phyloP scores from a whole-genome alignment of 2,888 invertebrate genomes.

The Apodemia duryi region DNA sequence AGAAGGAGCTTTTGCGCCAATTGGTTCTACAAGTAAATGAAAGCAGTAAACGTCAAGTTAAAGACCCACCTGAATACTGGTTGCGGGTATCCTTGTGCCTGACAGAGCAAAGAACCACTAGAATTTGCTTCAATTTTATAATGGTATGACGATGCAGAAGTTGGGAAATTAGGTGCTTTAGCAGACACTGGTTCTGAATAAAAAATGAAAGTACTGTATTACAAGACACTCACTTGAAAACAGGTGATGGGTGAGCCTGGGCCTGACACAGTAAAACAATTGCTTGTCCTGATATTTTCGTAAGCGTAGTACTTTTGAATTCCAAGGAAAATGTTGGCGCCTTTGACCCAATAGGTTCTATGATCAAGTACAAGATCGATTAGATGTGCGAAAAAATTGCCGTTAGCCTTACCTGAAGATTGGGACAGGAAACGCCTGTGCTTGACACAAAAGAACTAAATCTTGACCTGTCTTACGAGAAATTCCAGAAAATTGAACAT shows the following conservation, averaged over 20 bases:
- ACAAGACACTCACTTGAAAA: constrained; percentile 81
- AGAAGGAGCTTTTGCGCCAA: constrained; percentile 81
- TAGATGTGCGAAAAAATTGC: constrained; percentile 23
- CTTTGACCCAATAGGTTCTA: constrained; percentile 81
- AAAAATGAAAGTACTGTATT: constrained; percentile 33
- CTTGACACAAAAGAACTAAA: constrained; percentile 86
- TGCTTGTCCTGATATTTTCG: constrained; percentile 71
- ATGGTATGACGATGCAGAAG: constrained; percentile 72
- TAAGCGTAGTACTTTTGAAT: constrained; percentile 80
- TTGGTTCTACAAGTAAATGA: constrained; percentile 70
- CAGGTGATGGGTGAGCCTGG: constrained; percentile 83
- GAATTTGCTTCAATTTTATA: constrained; percentile 58
- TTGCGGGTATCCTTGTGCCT: constrained; percentile 81
- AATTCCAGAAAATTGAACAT: constrained; percentile 84
- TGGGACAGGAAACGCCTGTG: constrained; percentile 87
- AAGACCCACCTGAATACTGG: constrained; percentile 83
- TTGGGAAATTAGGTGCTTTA: constrained; percentile 71
- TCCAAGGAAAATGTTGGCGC: constrained; percentile 78
- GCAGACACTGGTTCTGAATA: constrained; percentile 72
- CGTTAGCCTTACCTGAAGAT: constrained; percentile 65
- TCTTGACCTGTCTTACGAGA: constrained; percentile 81
- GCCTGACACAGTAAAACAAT: constrained; percentile 84
- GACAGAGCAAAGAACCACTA: constrained; percentile 74
- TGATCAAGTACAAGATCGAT: constrained; percentile 39
- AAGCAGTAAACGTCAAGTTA: constrained; percentile 27